Base-by-base conservation (phyloP, 2,113 vertebrate species). In the Megaceryle maxima region DNA sequence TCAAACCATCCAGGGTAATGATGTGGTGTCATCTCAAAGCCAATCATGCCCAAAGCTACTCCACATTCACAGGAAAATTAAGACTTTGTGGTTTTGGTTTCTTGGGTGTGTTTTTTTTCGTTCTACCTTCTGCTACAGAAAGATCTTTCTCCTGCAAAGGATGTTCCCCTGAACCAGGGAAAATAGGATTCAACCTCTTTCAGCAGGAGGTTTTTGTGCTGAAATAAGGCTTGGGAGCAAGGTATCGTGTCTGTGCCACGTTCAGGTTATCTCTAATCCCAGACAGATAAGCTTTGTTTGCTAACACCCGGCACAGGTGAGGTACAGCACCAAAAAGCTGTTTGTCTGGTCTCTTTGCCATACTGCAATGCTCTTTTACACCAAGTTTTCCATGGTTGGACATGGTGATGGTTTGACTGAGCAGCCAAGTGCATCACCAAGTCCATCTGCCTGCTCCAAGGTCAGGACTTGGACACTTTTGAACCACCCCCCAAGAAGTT, bases 281-380 rank as follows among this genome's bases (percentile, higher is more conserved):
- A 53, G 29, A 7, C 33, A 86, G 59, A 66, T 37, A 43, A 60
- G 39, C 69, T 85, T 75, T 79, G 56, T 48, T 72, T 14, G 16
- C 2, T 18, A n/a, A 1, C 7, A 5, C 28, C 57, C 0, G 0
- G 1, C 50, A 6, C 22, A 48, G 56, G 56, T 29, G 74, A 55
- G 48, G 39, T 35, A 0, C 24, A 13, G 50, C 15, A 28, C n/a
- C 1, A 4, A 57, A 18, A 28, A 68, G 48, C 39, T 13, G 16
- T 60, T 56, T 39, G 16, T 9, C 55, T 2, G 17, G 9, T 57
- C n/a, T 44, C 46, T 50, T 18, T 70, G 87, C 31, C 33, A 5
- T 35, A 19, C 20, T 20, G 13, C 1, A 37, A 7, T 59, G 19
- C 59, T 21, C 29, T 51, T 62, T 70, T 2, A 6, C 3, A 41